Base-by-base conservation (phyloP, 23 tunicate genomes). In the Phallusia fumigata region DNA sequence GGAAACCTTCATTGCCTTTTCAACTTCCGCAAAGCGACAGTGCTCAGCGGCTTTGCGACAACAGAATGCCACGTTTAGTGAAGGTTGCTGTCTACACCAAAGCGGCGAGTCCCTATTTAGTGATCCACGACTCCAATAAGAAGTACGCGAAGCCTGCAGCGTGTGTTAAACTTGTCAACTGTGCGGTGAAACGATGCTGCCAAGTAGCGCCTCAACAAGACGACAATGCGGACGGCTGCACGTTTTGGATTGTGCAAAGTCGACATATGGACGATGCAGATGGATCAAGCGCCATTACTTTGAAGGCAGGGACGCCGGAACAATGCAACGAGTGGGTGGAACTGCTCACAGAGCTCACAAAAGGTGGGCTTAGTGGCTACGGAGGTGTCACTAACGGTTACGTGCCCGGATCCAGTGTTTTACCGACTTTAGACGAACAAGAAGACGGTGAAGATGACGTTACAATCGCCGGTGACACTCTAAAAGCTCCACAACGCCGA, bases 71-170 rank as follows among this genome's bases (percentile, higher is more conserved):
- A 0, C 79, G 69, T 53, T 34, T 79, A 5, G 96, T 91, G 21
- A 82, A 86, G 35, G 90, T 91, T 30, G 77, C 86, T 30, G 90
- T 91, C 0, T 91, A 91, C 76, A 91, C 96, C 53, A 91, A 91
- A 65, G 96, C 84, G 3, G 81, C 80, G 31, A 86, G 79, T 52
- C 96, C 96, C 21, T 91, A 91, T 75, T 21, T 91, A 22, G 90
- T 91, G 12, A 79, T 91, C 33, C 82, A 78, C 90, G 96, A 91
- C 30, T 91, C 96, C 36, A 91, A 76, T 32, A 86, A 78, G 36
- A 86, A 86, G 83, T 91, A 79, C 86, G 90, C 96, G 49, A 82
- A 87, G 32, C 90, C 96, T 0, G 79, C 80, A 12, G 86, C 88
- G 22, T 82, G 77, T 31, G 45, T 85, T 26, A 91, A 91, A 74